Evolutionary conservation across 1,140 invertebrate genomes (phyloP), one percentile per base, ranked within the genome.

Genomic region (Pseudobourletiella spinata): DNA sequence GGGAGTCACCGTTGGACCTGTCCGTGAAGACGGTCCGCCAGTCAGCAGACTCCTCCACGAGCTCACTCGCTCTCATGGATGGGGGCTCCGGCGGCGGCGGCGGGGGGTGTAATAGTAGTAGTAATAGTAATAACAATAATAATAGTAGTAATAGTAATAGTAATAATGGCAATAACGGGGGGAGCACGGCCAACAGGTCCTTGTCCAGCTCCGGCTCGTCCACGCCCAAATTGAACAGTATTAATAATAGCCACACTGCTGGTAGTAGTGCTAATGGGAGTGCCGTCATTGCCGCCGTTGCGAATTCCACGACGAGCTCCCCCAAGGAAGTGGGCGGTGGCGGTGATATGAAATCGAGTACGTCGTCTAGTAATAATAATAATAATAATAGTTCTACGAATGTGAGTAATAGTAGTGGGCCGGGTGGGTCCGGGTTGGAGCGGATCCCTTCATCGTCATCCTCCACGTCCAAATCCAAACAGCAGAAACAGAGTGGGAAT

Each of bases 11-110:
- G 0, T 72, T 91, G 46, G 89, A 91, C 74, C 76, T 91, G 15
- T 90, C 88, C 0, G 87, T 91, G 32, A 90, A 89, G 72, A 90
- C 88, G 0, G 84, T 91, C 0, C 84, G 88, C 70, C 89, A 87
- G 35, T 85, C 87, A 1, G 88, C 88, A 0, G 88, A 91, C 74
- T 89, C 88, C 1, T 89, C 88, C 1, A 84, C 65, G 32, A 62
- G 42, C 52, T 48, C 48, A 20, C n/a, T 63, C 18, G 56, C 46
- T 25, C 24, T 51, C 8, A 32, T 39, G 30, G 52, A 55, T 11
- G 28, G 50, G 8, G 14, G 4, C 18, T 15, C 15, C 22, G 44
- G 44, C 15, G 22, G 44, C 55, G 32, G 32, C 48, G 22, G 50
- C 28, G 32, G 32, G n/a, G n/a, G n/a, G n/a, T n/a, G n/a, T n/a